Conservation (phyloP, 1,140 invertebrate genomes). For the Tribolium madens region DNA sequence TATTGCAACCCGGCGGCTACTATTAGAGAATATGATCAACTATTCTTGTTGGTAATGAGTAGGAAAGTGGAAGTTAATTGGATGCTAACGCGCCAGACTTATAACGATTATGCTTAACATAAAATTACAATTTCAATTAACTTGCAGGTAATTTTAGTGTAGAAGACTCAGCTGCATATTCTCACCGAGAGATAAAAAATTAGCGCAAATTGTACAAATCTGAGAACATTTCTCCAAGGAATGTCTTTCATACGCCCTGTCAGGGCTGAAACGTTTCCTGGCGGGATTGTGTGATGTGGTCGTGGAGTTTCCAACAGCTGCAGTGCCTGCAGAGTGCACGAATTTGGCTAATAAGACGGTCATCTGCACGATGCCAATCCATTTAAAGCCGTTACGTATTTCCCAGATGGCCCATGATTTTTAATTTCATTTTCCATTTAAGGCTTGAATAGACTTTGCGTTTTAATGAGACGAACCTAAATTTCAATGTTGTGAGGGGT, state of each 20-base stretch:
- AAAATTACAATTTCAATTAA: constrained; percentile 40
- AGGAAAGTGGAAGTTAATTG: constrained; percentile 23
- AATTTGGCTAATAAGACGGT: constrained; percentile 4
- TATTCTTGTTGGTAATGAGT: constrained; percentile 15
- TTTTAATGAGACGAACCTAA: constrained; percentile 9
- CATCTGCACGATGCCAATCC: background rate
- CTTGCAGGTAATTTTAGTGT: constrained; percentile 22
- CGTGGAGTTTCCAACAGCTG: constrained; percentile 1
- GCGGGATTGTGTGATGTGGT: constrained; percentile 32
- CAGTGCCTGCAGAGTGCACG: background rate
- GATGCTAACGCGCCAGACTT: constrained; percentile 23
- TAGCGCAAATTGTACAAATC: constrained; percentile 3
- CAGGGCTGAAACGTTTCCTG: constrained; percentile 14
- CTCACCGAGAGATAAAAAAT: background rate
- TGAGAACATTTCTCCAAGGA: background rate
- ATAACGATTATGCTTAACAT: constrained; percentile 34
- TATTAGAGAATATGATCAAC: constrained; percentile 7
- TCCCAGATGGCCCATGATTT: constrained; percentile 28
- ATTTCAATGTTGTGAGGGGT: background rate
- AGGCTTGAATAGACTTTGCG: constrained; percentile 21
- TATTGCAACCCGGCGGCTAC: background rate
- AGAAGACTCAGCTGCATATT: background rate
- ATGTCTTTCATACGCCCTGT: background rate
- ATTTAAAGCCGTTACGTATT: no score
- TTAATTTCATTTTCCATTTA: constrained; percentile 37